phyloP scores from a whole-genome alignment of 2,888 invertebrate genomes.

The Agrotis ipsilon region DNA sequence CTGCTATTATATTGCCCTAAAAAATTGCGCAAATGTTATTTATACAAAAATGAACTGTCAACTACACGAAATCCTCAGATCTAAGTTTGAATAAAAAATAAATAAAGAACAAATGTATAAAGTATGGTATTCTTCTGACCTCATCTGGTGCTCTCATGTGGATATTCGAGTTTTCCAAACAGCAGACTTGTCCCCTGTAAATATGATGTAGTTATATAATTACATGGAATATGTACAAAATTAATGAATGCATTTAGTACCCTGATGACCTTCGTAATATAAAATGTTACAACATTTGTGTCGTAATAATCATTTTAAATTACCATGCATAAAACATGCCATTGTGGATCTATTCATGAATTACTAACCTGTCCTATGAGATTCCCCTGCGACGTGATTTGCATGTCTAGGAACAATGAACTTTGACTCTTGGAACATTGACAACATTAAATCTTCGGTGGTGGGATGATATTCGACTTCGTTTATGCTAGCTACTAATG shows the following conservation, averaged over 20 bases:
- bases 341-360: constrained; percentile 9
- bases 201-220: constrained; percentile 46
- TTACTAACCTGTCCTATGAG: constrained; percentile 85
- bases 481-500: constrained; percentile 87
- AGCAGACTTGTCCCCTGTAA: constrained; percentile 87
- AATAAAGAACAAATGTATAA: constrained; percentile 72
- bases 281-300: background rate
- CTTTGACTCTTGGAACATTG: constrained; percentile 88
- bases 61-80: constrained; percentile 83
- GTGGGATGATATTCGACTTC: constrained; percentile 88
- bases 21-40: constrained; percentile 44
- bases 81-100: constrained; percentile 78
- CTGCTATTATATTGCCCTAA: constrained; percentile 42
- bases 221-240: constrained; percentile 33
- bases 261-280: constrained; percentile 11
- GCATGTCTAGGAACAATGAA: constrained; percentile 85
- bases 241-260: constrained; percentile 19
- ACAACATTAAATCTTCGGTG: constrained; percentile 86
- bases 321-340: constrained; percentile 10
- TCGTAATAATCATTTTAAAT: background rate
- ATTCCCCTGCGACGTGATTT: constrained; percentile 82
- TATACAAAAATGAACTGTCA: constrained; percentile 69
- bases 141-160: constrained; percentile 81
- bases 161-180: constrained; percentile 91
- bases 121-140: constrained; percentile 65